Evolutionary conservation across 1,140 invertebrate species (phyloP), one percentile per base, ranked within the genome.

Genomic region (Vanessa tameamea): DNA sequence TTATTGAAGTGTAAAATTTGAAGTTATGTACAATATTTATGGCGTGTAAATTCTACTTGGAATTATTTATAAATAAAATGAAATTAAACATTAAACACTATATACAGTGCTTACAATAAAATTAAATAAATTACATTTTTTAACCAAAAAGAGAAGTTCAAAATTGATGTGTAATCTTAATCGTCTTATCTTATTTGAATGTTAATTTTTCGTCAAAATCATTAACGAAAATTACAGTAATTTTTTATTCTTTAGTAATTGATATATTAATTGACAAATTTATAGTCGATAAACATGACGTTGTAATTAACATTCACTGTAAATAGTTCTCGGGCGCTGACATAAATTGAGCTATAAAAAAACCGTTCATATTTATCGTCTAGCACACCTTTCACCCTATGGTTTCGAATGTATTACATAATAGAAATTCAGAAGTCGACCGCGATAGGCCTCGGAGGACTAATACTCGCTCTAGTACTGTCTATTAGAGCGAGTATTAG

Each of bases 381-480:
- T 57, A 74, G 64, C 71, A 67, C 66, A 77, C 78, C 78, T 79
- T 79, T 79, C 78, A 79, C 78, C 57, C 55, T 73, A 64, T 63
- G 23, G 67, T 73, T 63, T 51, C 57, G 31, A 61, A 37, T 37
- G 15, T 8, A 37, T 61, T 37, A 61, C 57, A n/a, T 61, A 31
- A 65, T 69, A 76, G 59, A 15, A 69, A 76, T 69, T 55, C 67
- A 72, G 67, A 67, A 76, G 67, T 64, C 63, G 43, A 64, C 69
- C 68, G 68, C 64, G 68, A 64, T 68, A 77, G 47, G 68, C 64
- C 48, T 68, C 43, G 55, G 51, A 15, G 26, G 23, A 31, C 26
- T 31, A 31, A 31, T 31, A 31, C 26, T 31, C 26, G 26, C 26
- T 31, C 26, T 31, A 31, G 2, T 31, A 31, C 26, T 31, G 26